These are phyloP conservation scores for Bucorvus abyssinicus DNA, from an alignment of 2,797 vertebrate genomes.

Conservation along the genomic window DNA sequence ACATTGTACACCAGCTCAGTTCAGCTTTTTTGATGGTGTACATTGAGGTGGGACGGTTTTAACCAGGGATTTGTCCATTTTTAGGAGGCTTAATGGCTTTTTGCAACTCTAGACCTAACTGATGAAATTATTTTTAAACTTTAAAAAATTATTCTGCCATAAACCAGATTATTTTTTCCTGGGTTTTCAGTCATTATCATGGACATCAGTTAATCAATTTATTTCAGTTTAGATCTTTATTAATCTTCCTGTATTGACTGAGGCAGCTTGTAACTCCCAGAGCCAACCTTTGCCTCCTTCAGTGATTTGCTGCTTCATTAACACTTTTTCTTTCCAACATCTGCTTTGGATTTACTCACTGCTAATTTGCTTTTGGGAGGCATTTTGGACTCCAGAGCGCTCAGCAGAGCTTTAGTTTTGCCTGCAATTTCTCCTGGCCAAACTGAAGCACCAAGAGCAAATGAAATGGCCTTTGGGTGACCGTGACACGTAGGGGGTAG, in stretches of 20 bases:
- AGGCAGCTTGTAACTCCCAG: not conserved
- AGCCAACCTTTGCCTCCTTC: not conserved
- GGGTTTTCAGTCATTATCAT: not conserved
- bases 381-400: not conserved
- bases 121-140: not conserved
- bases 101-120: not conserved
- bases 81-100: not conserved
- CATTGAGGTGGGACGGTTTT: not conserved
- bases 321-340: not conserved
- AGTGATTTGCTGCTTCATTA: accelerated
- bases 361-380: not conserved
- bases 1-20: not conserved
- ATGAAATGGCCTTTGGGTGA: accelerated
- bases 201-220: not conserved
- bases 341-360: not conserved
- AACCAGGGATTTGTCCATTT: not conserved
- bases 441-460: accelerated
- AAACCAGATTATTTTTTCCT: not conserved
- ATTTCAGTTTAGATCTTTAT: not conserved
- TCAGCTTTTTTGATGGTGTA: not conserved
- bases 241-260: not conserved
- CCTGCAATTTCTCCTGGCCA: not conserved
- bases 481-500: not conserved
- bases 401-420: not conserved
- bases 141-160: not conserved